Conservation (phyloP, 2,113 vertebrate species). For the Oreotrochilus melanogaster region DNA sequence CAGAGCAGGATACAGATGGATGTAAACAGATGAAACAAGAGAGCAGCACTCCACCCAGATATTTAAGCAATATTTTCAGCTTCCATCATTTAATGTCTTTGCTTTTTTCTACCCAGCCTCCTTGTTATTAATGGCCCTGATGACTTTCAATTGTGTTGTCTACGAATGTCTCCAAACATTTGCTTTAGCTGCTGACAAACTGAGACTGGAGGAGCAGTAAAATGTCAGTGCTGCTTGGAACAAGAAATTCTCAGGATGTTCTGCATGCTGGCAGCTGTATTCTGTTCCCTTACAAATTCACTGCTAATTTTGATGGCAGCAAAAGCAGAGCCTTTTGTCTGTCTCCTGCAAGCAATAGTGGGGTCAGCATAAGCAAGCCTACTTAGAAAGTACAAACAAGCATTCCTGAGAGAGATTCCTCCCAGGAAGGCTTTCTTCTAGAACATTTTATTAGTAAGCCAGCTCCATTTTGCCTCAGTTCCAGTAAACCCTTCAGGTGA, state of each 20-base stretch:
- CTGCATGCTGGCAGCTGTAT: not conserved
- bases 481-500: not conserved
- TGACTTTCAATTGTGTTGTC: not conserved
- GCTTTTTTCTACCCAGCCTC: not conserved
- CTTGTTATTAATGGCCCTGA: not conserved
- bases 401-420: not conserved
- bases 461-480: not conserved
- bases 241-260: slow-evolving; percentile 7
- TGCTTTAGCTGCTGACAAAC: slow-evolving; percentile 8
- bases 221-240: not conserved
- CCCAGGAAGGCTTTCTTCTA: not conserved
- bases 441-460: not conserved
- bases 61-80: not conserved
- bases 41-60: not conserved
- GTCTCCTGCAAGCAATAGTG: not conserved
- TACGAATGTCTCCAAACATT: not conserved
- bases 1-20: not conserved
- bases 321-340: not conserved
- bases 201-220: not conserved
- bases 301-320: not conserved
- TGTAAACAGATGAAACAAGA: not conserved
- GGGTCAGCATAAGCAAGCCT: not conserved
- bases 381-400: not conserved
- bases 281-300: not conserved
- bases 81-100: not conserved